Conservation (phyloP, 35 echinoderm and acorn worm genomes). For the Stichopus chloronotus region DNA sequence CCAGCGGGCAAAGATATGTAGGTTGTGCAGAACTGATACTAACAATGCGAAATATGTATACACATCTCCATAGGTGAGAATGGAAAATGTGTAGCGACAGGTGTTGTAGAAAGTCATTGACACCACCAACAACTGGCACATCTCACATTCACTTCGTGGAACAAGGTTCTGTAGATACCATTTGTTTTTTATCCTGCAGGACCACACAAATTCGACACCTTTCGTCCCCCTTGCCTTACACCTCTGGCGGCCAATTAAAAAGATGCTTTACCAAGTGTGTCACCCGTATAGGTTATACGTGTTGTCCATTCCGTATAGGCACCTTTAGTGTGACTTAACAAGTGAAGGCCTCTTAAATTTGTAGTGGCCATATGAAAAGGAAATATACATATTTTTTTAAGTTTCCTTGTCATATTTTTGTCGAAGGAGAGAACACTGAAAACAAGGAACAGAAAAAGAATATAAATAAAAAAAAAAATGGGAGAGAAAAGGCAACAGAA, state of each 20-base stretch:
- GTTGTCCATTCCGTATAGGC: conserved; percentile 7
- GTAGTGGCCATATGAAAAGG: too few relatives aligned
- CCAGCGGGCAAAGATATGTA: not conserved
- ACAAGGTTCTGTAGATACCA: not conserved
- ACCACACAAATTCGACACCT: conserved; percentile 53
- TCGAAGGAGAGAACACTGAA: too few relatives aligned
- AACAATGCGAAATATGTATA: conserved; percentile 18
- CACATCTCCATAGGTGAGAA: not conserved
- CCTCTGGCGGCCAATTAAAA: conserved; percentile 57
- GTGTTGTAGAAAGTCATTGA: conserved; percentile 51
- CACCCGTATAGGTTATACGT: conserved; percentile 21
- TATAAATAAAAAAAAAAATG: too few relatives aligned
- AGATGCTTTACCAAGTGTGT: conserved; percentile 14
- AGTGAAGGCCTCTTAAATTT: too few relatives aligned
- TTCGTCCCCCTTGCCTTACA: not conserved
- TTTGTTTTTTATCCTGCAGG: conserved; percentile 6
- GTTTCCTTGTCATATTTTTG: too few relatives aligned
- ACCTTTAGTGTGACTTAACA: too few relatives aligned
- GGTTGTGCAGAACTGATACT: not conserved
- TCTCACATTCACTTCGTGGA: not conserved
- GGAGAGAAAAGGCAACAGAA: too few relatives aligned
- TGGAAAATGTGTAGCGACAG: conserved; percentile 25
- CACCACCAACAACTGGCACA: conserved; percentile 1
- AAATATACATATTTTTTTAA: too few relatives aligned
- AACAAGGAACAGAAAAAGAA: too few relatives aligned